These are phyloP conservation scores for Parelbella ahira DNA, from an alignment of 2,888 invertebrate species.

Conservation along the genomic window DNA sequence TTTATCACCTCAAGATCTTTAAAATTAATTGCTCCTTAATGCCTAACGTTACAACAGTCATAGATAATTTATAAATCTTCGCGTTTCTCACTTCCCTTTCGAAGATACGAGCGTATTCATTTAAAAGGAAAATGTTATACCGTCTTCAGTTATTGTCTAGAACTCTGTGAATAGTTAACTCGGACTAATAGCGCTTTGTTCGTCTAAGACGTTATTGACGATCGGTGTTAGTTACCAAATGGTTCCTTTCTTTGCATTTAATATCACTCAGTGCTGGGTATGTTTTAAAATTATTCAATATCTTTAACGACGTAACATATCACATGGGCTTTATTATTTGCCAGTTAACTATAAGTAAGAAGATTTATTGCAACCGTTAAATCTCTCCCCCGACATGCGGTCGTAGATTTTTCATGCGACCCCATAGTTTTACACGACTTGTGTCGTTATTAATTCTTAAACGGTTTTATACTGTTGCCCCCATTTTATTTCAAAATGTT, in stretches of 20 bases:
- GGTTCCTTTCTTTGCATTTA: not conserved
- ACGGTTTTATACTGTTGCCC: constrained; percentile 59
- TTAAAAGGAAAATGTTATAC: too few species aligned
- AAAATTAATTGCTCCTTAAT: too few species aligned
- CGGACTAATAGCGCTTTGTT: constrained; percentile 5
- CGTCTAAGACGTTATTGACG: not conserved
- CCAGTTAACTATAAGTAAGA: not conserved
- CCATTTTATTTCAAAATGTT: constrained; percentile 69
- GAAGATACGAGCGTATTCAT: too few species aligned
- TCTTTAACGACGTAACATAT: not conserved
- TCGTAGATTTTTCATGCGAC: constrained; percentile 1
- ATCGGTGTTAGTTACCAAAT: not conserved
- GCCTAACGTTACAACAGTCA: too few species aligned
- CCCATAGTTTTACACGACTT: constrained; percentile 14
- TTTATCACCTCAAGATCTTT: too few species aligned
- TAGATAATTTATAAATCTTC: too few species aligned
- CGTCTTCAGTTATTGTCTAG: not conserved
- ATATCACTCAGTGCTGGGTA: not conserved
- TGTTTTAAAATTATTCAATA: constrained; percentile 1
- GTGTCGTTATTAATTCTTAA: constrained; percentile 59
- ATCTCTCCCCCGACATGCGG: constrained; percentile 5
- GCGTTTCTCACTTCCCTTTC: too few species aligned
- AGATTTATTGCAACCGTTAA: constrained; percentile 15
- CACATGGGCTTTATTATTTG: constrained; percentile 5
- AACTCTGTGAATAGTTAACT: not conserved